Percentiles rank a stretch among this genome's conserved stretches.
Evolutionary conservation across 2,797 vertebrate genomes (phyloP).

Genomic region (Cercopithecus petaurista): DNA sequence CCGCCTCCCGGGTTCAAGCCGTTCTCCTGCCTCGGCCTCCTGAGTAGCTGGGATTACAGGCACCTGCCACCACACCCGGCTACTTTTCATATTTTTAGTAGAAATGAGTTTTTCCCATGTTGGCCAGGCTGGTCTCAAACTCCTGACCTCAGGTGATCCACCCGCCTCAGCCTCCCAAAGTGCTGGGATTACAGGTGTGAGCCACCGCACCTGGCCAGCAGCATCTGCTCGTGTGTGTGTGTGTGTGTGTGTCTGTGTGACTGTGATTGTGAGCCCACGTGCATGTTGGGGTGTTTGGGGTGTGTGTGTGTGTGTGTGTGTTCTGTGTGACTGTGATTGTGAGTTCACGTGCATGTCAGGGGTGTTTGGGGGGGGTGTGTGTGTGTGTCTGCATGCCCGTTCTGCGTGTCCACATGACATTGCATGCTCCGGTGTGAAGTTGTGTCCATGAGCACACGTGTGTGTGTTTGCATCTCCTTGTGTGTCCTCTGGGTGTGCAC

Average conservation of each 20-base stretch:
- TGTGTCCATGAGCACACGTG: accelerated
- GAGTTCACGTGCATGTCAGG: no score
- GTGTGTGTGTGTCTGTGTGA: no score
- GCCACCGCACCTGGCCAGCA: background rate
- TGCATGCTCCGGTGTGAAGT: background rate
- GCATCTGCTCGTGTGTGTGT: background rate
- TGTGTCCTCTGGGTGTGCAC: background rate
- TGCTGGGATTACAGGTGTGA: no score
- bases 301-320: background rate
- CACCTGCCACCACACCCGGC: no score
- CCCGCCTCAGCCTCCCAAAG: no score
- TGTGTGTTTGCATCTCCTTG: background rate
- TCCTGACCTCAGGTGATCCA: background rate
- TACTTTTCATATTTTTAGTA: background rate
- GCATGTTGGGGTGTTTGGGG: accelerated
- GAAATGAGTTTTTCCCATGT: background rate
- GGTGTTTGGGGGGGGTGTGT: no score
- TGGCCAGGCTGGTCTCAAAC: background rate
- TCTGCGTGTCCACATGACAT: accelerated
- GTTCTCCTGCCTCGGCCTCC: background rate
- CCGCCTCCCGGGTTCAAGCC: background rate
- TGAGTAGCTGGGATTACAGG: background rate
- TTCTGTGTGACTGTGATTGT: no score
- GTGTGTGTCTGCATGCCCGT: background rate
- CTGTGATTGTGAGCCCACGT: background rate